phyloP scores from a whole-genome alignment of 2,797 vertebrate genomes.

The Arctocebus calabarensis region DNA sequence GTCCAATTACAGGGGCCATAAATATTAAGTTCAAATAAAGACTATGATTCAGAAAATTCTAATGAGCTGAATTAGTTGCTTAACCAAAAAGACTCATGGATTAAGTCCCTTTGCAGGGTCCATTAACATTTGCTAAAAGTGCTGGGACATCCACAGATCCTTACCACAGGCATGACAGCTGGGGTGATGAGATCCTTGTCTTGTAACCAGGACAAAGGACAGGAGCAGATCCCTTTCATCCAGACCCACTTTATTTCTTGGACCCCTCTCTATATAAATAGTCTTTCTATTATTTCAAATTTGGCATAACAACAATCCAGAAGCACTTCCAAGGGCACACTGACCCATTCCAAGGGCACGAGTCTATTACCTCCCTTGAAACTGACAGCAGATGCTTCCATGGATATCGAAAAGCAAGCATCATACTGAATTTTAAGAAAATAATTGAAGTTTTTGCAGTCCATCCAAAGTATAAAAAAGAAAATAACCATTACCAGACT shows the following conservation, averaged over 20 bases:
- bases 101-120: neutral
- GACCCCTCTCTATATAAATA: neutral
- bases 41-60: constrained; percentile 32
- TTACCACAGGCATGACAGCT: neutral
- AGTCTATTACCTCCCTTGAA: neutral
- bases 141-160: neutral
- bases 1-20: constrained; percentile 42
- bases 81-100: neutral
- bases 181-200: neutral
- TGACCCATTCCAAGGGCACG: neutral
- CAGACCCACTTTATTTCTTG: neutral
- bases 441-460: neutral
- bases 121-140: neutral
- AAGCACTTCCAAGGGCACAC: neutral
- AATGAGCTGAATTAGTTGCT: neutral
- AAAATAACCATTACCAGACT: neutral
- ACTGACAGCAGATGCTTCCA: neutral
- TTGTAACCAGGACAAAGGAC: neutral
- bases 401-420: neutral
- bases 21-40: constrained; percentile 21
- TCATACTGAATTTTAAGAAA: neutral
- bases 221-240: neutral
- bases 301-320: neutral
- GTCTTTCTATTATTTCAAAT: neutral
- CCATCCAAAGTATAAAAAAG: neutral